Percentiles rank a stretch among this genome's conserved stretches.
phyloP scores from a whole-genome alignment of 2,113 vertebrate species.

The Solea solea region DNA sequence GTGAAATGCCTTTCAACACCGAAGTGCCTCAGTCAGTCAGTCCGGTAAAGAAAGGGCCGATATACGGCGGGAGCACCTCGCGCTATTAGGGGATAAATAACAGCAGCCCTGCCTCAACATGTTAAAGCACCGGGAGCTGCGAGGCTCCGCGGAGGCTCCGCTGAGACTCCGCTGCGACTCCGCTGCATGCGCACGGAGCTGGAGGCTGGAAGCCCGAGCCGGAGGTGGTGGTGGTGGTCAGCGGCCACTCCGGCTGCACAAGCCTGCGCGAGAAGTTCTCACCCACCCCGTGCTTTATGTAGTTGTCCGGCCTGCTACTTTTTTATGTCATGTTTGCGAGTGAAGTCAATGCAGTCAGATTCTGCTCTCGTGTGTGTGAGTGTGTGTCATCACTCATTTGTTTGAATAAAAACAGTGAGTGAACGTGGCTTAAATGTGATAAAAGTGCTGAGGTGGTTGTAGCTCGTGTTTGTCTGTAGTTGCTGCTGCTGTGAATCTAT shows the following conservation, averaged over 20 bases:
- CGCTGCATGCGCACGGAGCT: constrained; percentile 57
- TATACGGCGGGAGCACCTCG: constrained; percentile 57
- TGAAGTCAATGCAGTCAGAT: constrained; percentile 44
- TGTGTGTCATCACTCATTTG: constrained; percentile 34
- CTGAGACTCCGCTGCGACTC: constrained; percentile 30
- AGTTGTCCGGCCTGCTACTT: constrained; percentile 50
- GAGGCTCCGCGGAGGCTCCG: constrained; percentile 69
- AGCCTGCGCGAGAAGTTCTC: constrained; percentile 63
- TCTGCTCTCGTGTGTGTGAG: constrained; percentile 8
- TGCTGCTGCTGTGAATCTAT: too few relatives aligned
- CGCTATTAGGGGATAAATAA: constrained; percentile 69
- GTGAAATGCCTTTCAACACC: constrained; percentile 61
- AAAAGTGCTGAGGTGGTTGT: too few relatives aligned
- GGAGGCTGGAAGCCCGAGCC: constrained; percentile 31
- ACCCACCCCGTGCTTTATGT: constrained; percentile 25
- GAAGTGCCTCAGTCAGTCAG: constrained; percentile 59
- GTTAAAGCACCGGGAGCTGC: constrained; percentile 61
- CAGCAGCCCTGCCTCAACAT: constrained; percentile 71
- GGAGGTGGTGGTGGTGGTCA: constrained; percentile 63
- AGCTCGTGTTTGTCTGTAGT: too few relatives aligned
- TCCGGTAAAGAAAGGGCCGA: constrained; percentile 65
- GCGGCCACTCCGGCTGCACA: constrained; percentile 46
- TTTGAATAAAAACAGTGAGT: constrained; percentile 8
- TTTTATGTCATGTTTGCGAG: constrained; percentile 34
- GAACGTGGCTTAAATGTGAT: background rate